Evolutionary conservation across 2,888 invertebrate genomes (phyloP).

Genomic region (Drosophila lutescens): DNA sequence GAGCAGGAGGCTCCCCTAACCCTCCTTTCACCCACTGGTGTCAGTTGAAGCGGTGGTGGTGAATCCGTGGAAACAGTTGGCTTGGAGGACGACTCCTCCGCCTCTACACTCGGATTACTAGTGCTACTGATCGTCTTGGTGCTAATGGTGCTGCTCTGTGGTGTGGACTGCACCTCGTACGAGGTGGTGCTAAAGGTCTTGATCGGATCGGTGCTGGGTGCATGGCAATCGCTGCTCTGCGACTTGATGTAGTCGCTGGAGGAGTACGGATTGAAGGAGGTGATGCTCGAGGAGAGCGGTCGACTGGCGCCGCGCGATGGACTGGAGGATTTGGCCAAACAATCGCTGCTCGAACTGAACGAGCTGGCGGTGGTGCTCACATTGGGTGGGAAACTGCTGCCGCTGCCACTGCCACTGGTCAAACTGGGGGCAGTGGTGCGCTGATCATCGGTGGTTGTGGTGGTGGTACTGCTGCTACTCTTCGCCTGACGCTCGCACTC

Average conservation of each 20-base stretch:
- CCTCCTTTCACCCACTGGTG: slow-evolving; percentile 67
- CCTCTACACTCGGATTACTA: slow-evolving; percentile 23
- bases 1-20: slow-evolving; percentile 55
- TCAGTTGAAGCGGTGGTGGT: slow-evolving; percentile 80
- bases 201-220: slow-evolving; percentile 84
- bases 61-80: slow-evolving; percentile 43
- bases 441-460: slow-evolving; percentile 62
- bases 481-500: slow-evolving; percentile 82
- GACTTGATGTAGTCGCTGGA: slow-evolving; percentile 84
- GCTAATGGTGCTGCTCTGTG: slow-evolving; percentile 43
- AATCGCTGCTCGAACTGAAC: slow-evolving; percentile 83
- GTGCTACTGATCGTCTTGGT: slow-evolving; percentile 33
- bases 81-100: neutral
- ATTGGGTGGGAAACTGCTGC: slow-evolving; percentile 45
- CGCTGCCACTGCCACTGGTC: slow-evolving; percentile 59
- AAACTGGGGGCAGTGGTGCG: slow-evolving; percentile 76
- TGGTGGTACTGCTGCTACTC: slow-evolving; percentile 43
- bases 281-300: slow-evolving; percentile 83
- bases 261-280: slow-evolving; percentile 84
- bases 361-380: slow-evolving; percentile 79
- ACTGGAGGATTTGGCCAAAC: slow-evolving; percentile 83
- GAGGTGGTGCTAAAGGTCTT: slow-evolving; percentile 84
- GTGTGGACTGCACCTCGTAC: slow-evolving; percentile 82
- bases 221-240: slow-evolving; percentile 83
- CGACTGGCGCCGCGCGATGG: slow-evolving; percentile 79